These are phyloP conservation scores for Palythoa grandis DNA, from an alignment of 92 coral and sea anemone species.

Conservation along the genomic window DNA sequence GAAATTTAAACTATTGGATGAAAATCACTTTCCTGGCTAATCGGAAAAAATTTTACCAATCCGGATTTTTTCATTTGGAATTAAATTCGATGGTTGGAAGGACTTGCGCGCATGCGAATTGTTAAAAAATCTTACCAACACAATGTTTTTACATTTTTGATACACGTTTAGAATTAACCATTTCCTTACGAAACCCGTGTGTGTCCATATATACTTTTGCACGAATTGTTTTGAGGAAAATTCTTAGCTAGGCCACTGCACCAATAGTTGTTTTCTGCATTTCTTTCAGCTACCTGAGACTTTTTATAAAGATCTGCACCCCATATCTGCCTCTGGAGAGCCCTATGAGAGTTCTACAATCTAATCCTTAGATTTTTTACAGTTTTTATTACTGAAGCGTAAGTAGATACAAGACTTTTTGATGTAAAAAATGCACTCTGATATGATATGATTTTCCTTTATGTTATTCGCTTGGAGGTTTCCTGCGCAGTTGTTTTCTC, in stretches of 20 bases:
- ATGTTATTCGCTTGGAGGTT: no score
- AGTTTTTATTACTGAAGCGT: constrained; percentile 14
- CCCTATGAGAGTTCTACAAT: constrained; percentile 48
- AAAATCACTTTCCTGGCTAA: no score
- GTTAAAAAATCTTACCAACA: no score
- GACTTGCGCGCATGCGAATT: no score
- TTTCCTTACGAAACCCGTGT: not conserved
- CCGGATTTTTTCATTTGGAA: no score
- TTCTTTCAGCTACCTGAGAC: constrained; percentile 40
- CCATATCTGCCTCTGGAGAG: constrained; percentile 39
- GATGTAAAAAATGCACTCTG: not conserved
- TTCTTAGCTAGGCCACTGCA: not conserved
- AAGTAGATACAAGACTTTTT: not conserved
- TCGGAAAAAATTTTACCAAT: no score
- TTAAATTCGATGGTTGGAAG: no score
- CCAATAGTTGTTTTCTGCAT: constrained; percentile 36
- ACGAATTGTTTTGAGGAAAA: not conserved
- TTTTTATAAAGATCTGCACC: constrained; percentile 44
- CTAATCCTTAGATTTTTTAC: constrained; percentile 20
- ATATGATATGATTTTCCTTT: no score
- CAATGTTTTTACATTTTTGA: no score
- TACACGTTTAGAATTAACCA: not conserved
- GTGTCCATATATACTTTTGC: no score
- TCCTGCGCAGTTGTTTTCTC: no score
- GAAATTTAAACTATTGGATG: no score